Evolutionary conservation across 2,888 invertebrate genomes (phyloP).

Genomic region (Diaprepes abbreviatus): DNA sequence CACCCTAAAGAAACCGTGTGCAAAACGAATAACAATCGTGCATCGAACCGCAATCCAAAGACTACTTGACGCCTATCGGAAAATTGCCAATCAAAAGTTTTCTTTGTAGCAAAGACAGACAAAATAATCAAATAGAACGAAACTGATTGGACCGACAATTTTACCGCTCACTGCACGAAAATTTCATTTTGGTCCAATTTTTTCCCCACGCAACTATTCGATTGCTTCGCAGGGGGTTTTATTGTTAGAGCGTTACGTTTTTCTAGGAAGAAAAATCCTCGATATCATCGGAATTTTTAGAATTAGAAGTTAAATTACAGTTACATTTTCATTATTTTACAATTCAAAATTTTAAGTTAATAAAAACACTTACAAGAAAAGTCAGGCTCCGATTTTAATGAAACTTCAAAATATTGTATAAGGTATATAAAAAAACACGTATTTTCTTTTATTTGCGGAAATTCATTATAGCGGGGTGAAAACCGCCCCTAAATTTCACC

Average conservation of each 20-base stretch:
- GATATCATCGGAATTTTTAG: no score
- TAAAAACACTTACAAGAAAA: no score
- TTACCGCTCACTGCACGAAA: slow-evolving; percentile 18
- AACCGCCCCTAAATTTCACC: no score
- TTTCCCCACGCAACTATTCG: slow-evolving; percentile 12
- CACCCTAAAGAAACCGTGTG: no score
- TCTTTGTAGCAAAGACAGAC: slow-evolving; percentile 19
- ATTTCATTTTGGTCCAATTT: slow-evolving; percentile 16
- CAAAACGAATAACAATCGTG: not conserved
- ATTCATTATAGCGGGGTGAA: no score
- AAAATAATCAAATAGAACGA: slow-evolving; percentile 19
- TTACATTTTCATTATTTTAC: no score
- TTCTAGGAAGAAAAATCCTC: not conserved
- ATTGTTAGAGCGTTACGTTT: slow-evolving; percentile 1
- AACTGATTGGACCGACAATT: slow-evolving; percentile 8
- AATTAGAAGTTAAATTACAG: no score
- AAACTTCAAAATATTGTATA: no score
- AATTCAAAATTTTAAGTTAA: no score
- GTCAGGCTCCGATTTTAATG: no score
- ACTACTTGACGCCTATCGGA: slow-evolving; percentile 7
- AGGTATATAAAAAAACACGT: no score
- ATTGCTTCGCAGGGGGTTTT: slow-evolving; percentile 8
- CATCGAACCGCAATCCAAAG: slow-evolving; percentile 3
- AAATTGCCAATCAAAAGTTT: slow-evolving; percentile 21
- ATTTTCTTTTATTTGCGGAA: no score